phyloP scores from a whole-genome alignment of 2,797 vertebrate species.

The Spondyliosoma cantharus region DNA sequence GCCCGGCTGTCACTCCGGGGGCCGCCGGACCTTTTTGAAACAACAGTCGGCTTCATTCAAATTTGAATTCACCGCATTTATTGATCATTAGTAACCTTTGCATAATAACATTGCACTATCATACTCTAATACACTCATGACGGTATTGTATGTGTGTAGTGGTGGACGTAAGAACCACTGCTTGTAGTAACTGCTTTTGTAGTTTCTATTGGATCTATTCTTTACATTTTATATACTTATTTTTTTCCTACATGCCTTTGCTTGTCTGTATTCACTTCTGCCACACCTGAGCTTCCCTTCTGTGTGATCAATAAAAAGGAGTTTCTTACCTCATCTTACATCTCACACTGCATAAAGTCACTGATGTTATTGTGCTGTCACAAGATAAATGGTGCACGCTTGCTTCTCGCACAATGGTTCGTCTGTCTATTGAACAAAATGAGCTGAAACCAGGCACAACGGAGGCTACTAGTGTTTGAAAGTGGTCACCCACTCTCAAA shows the following conservation, averaged over 20 bases:
- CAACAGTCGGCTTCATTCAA: constrained; percentile 29
- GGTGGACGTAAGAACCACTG: too few species aligned
- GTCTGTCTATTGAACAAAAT: background rate
- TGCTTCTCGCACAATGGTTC: background rate
- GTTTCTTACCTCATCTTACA: too few species aligned
- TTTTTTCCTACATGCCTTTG: too few species aligned
- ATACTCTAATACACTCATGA: too few species aligned
- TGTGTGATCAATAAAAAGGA: too few species aligned
- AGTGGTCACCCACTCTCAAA: background rate
- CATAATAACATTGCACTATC: too few species aligned
- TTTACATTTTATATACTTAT: too few species aligned
- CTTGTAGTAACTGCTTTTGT: too few species aligned
- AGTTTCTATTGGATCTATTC: too few species aligned
- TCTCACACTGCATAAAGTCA: background rate
- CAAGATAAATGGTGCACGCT: background rate
- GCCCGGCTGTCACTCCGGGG: constrained; percentile 61
- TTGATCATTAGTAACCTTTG: background rate
- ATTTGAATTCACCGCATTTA: constrained; percentile 22
- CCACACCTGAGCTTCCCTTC: too few species aligned
- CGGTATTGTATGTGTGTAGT: too few species aligned
- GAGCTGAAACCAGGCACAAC: background rate
- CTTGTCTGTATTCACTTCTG: too few species aligned
- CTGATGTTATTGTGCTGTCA: background rate
- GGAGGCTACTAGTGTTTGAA: background rate
- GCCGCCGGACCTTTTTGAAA: constrained; percentile 25